Conservation (phyloP, 2,888 invertebrate genomes). For the Magallana nippona region DNA sequence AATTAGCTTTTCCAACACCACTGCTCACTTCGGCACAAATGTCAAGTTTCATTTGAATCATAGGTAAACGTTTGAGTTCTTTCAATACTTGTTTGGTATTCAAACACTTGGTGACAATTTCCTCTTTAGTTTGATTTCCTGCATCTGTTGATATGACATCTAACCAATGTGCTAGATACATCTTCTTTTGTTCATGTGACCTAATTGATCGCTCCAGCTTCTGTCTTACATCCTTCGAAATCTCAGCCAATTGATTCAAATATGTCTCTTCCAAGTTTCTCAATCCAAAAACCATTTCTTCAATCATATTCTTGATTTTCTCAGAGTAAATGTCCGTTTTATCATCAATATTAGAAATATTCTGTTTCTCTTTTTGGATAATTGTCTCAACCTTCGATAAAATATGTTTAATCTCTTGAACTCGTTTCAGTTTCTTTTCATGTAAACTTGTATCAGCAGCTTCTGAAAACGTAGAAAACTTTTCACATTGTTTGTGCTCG, state of each 20-base stretch:
- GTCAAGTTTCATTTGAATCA: background rate
- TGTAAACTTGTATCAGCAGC: background rate
- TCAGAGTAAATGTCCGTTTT: background rate
- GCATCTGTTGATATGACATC: background rate
- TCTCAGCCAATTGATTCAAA: background rate
- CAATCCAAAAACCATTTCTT: background rate
- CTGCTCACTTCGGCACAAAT: background rate
- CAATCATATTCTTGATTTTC: background rate
- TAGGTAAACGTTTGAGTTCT: background rate
- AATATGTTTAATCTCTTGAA: background rate
- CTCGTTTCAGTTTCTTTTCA: background rate
- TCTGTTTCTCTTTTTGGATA: background rate
- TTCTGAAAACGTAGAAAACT: background rate
- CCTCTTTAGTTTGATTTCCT: background rate
- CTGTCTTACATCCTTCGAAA: background rate
- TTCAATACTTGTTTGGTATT: background rate
- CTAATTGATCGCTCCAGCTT: background rate
- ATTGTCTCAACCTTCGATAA: background rate
- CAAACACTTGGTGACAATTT: background rate
- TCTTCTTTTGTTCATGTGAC: background rate
- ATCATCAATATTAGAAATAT: background rate
- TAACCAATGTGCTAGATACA: background rate
- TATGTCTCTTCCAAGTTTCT: background rate
- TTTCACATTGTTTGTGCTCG: background rate
- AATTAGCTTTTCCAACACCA: background rate